phyloP scores from a whole-genome alignment of 35 echinoderm and acorn worm species.

The Chiridota heheva region DNA sequence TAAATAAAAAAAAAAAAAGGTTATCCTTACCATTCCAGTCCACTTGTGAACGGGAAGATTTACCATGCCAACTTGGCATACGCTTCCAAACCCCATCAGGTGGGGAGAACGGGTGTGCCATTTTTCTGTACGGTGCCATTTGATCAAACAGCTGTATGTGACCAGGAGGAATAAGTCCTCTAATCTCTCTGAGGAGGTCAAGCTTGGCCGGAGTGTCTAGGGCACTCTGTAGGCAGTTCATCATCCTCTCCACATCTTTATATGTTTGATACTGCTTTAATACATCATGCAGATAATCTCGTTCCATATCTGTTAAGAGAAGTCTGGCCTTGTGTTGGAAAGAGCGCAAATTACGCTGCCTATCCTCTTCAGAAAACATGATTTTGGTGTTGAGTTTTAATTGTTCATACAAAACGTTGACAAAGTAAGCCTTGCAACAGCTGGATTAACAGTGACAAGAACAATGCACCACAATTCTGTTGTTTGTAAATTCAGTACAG shows the following conservation, averaged over 20 bases:
- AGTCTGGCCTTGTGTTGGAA: slow-evolving; percentile 71
- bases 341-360: slow-evolving; percentile 66
- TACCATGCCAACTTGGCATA: slow-evolving; percentile 58
- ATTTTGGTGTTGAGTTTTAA: too few relatives aligned
- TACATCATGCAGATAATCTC: slow-evolving; percentile 85
- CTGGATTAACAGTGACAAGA: too few relatives aligned
- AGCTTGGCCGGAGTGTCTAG: slow-evolving; percentile 86
- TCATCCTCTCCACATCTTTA: slow-evolving; percentile 63
- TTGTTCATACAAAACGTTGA: too few relatives aligned
- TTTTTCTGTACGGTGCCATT: slow-evolving; percentile 76
- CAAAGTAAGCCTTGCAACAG: too few relatives aligned
- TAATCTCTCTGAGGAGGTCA: slow-evolving; percentile 81
- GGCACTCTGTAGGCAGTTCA: slow-evolving; percentile 48
- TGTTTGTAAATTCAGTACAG: too few relatives aligned
- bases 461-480: too few relatives aligned
- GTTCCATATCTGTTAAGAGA: slow-evolving; percentile 70
- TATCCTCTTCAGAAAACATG: slow-evolving; percentile 62
- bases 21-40: too few relatives aligned
- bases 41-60: slow-evolving; percentile 3
- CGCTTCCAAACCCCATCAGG: slow-evolving; percentile 26
- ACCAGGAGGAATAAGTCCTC: slow-evolving; percentile 57
- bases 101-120: slow-evolving; percentile 72
- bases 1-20: too few relatives aligned
- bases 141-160: slow-evolving; percentile 70
- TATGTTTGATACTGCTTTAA: slow-evolving; percentile 89